Evolutionary conservation across 2,797 vertebrate species (phyloP).

Genomic region (Rhyacichthys aspro): DNA sequence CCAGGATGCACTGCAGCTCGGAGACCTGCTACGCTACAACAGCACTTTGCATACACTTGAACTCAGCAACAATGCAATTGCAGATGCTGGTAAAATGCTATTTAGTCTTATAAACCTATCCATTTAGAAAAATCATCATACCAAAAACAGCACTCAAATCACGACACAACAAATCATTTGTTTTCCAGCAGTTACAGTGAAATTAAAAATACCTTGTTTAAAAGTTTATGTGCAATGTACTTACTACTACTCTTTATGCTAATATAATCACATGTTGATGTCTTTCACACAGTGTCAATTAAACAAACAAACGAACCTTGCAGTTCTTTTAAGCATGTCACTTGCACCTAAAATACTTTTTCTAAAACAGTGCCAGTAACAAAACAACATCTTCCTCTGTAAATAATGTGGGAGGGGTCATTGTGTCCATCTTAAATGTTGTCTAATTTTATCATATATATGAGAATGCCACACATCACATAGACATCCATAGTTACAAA

Average conservation of each 20-base stretch:
- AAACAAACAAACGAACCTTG: neutral
- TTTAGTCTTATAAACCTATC: neutral
- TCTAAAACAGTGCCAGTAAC: too few species aligned
- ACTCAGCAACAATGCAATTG: constrained; percentile 74
- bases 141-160: too few species aligned
- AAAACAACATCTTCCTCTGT: neutral
- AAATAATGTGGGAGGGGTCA: constrained; percentile 7
- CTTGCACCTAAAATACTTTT: too few species aligned
- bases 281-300: neutral
- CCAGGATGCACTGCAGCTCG: constrained; percentile 81
- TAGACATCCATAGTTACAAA: constrained; percentile 1
- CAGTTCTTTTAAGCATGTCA: neutral
- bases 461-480: neutral
- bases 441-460: constrained; percentile 9
- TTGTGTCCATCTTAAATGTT: constrained; percentile 18
- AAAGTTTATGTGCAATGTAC: neutral
- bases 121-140: too few species aligned
- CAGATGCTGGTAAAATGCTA: constrained; percentile 68
- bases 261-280: neutral
- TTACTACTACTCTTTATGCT: neutral
- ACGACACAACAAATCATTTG: too few species aligned
- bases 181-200: too few species aligned
- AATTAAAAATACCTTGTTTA: too few species aligned
- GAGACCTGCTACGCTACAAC: constrained; percentile 79
- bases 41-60: constrained; percentile 69